Evolutionary conservation across 2,797 vertebrate species (phyloP).

Genomic region (Cuculus canorus): DNA sequence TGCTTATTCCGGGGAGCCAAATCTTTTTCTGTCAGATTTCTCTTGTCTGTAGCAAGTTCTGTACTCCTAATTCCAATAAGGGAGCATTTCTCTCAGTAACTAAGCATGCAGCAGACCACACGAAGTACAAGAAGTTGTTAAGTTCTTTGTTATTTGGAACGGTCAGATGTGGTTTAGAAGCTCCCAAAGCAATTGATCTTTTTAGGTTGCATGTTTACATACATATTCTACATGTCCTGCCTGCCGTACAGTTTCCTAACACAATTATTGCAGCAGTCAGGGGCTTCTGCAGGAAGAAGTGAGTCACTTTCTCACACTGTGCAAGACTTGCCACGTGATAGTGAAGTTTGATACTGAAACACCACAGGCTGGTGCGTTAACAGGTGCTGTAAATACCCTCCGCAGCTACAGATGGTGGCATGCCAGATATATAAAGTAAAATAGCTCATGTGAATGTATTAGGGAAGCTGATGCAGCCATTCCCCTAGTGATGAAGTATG

Average conservation of each 20-base stretch:
- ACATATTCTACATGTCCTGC: not conserved
- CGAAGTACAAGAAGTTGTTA: not conserved
- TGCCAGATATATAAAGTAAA: not conserved
- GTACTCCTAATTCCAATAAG: not conserved
- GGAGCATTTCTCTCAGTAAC: not conserved
- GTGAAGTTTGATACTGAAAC: not conserved
- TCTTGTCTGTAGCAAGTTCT: not conserved
- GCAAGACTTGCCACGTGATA: not conserved
- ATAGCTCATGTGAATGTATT: not conserved
- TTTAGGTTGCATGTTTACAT: not conserved
- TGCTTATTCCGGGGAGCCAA: not conserved
- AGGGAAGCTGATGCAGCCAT: not conserved
- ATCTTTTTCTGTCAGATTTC: not conserved
- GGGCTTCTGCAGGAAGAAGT: not conserved
- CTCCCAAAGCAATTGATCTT: not conserved
- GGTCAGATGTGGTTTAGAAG: not conserved
- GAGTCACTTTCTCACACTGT: not conserved
- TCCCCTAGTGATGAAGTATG: not conserved
- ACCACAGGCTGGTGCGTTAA: not conserved
- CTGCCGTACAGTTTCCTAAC: not conserved
- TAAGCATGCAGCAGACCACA: not conserved
- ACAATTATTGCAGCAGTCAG: not conserved
- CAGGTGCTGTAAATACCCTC: slow-evolving; percentile 29
- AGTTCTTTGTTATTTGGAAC: not conserved
- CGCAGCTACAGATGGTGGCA: not conserved